Conservation (phyloP, 2,888 invertebrate genomes). For the Conomelus anceps region DNA sequence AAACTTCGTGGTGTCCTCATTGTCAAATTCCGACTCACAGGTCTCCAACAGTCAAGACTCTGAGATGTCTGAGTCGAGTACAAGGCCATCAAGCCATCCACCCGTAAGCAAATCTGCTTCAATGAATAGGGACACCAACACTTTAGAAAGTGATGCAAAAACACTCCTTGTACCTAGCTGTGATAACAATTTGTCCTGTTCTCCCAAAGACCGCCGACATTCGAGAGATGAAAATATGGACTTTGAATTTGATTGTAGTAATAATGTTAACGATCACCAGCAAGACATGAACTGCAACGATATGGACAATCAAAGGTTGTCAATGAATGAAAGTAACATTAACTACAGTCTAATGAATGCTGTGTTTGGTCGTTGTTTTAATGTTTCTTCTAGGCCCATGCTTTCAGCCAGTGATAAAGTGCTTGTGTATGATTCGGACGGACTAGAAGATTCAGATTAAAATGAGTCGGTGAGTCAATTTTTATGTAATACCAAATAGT, state of each 20-base stretch:
- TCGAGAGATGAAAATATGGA: neutral
- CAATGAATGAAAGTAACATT: neutral
- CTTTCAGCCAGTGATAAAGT: conserved; percentile 20
- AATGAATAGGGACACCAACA: neutral
- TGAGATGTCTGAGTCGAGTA: neutral
- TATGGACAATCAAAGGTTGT: neutral
- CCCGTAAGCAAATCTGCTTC: neutral
- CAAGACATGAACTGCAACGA: neutral
- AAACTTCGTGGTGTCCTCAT: conserved; percentile 71
- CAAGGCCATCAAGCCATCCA: neutral
- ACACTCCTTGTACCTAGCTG: neutral
- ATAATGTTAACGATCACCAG: neutral
- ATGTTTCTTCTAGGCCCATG: conserved; percentile 11
- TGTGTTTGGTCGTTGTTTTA: conserved; percentile 19
- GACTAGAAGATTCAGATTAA: conserved; percentile 22
- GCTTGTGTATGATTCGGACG: conserved; percentile 24
- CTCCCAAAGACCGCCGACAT: neutral
- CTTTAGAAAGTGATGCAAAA: neutral
- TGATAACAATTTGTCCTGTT: neutral
- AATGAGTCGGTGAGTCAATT: neutral
- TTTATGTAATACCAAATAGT: neutral
- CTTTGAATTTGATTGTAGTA: neutral
- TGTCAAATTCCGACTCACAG: conserved; percentile 40
- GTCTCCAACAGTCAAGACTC: conserved; percentile 12
- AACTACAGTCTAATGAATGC: neutral